These are phyloP conservation scores for Uria lomvia DNA, from an alignment of 2,113 vertebrate genomes.

Conservation along the genomic window DNA sequence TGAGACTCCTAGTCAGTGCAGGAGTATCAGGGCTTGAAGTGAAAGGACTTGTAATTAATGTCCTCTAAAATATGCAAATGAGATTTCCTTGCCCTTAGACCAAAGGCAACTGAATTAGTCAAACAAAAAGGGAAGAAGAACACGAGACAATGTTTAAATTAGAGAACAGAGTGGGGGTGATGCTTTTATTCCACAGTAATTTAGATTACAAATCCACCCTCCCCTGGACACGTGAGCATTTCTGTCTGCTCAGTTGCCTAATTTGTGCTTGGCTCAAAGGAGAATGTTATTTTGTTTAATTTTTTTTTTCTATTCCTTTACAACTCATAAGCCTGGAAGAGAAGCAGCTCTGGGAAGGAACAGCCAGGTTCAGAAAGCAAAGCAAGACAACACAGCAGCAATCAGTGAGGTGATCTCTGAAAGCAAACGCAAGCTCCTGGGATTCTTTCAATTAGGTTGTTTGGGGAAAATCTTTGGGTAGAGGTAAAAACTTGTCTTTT, in stretches of 20 bases:
- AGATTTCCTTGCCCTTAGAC: constrained; percentile 2
- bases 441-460: background rate
- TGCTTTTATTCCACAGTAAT: background rate
- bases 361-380: background rate
- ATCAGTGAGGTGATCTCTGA: background rate
- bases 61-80: background rate
- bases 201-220: background rate
- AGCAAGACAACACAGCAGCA: background rate
- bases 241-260: background rate
- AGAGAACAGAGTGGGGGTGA: background rate
- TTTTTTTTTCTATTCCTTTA: background rate
- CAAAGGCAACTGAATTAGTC: background rate
- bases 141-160: background rate
- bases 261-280: background rate
- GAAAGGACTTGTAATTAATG: constrained; percentile 1
- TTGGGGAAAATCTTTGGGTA: background rate
- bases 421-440: background rate
- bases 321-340: background rate
- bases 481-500: background rate
- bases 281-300: background rate
- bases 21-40: background rate
- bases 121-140: background rate
- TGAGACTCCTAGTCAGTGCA: background rate
- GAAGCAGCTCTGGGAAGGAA: background rate
- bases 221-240: background rate